Conservation (phyloP, 2,888 invertebrate genomes). For the Sinotaia quadrata region DNA sequence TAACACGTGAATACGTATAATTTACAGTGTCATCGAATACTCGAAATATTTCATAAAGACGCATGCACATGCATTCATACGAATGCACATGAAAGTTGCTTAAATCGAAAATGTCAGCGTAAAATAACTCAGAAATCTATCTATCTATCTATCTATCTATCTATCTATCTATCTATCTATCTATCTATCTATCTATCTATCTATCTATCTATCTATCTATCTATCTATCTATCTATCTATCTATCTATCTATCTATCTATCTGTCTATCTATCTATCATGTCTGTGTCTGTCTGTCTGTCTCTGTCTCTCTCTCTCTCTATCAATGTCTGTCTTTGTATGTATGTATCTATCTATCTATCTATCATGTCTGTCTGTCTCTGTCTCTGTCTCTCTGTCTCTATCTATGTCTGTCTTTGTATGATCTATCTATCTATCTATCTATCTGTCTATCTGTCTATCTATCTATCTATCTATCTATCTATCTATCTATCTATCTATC, state of each 20-base stretch:
- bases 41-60: too few species aligned
- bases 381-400: neutral
- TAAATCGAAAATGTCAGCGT: too few species aligned
- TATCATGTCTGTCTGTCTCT: neutral
- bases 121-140: too few species aligned
- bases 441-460: neutral
- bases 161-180: neutral
- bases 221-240: neutral
- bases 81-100: too few species aligned
- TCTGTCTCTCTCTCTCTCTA: neutral
- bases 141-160: neutral
- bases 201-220: too few species aligned
- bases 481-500: neutral
- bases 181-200: neutral
- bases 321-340: too few species aligned
- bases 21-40: too few species aligned
- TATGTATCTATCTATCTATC: neutral
- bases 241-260: neutral
- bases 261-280: neutral
- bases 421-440: too few species aligned
- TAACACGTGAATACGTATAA: too few species aligned
- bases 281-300: neutral
- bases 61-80: too few species aligned
- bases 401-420: neutral
- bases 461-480: neutral